A percentile compares a stretch with the other conserved stretches of the same genome.
These are phyloP conservation scores for Ophonus ardosiacus DNA, from an alignment of 2,888 invertebrate species.

Conservation along the genomic window DNA sequence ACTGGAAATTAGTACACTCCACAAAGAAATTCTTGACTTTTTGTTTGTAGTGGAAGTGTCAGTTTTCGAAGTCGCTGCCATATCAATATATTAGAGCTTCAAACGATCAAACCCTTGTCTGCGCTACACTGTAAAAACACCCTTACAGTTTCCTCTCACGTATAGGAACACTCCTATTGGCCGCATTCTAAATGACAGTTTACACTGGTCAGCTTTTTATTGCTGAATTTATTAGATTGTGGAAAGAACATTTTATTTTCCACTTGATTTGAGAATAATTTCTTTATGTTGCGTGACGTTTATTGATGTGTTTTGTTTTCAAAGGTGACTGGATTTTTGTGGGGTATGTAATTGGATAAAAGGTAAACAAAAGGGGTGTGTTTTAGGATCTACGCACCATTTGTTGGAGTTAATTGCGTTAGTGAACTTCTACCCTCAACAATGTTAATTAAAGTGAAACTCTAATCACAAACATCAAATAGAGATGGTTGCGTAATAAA, in stretches of 20 bases:
- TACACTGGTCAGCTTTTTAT: conserved; percentile 26
- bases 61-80: conserved; percentile 35
- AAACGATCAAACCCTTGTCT: conserved; percentile 53
- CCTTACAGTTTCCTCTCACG: not conserved
- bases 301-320: conserved; percentile 2
- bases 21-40: conserved; percentile 34
- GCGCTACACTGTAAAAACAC: conserved; percentile 42
- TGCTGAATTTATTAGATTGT: conserved; percentile 23
- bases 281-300: not conserved
- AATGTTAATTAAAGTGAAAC: conserved; percentile 41
- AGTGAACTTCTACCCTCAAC: conserved; percentile 4
- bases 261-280: not conserved
- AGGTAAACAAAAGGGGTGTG: not conserved
- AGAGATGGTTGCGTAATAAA: not conserved
- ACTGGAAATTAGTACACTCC: conserved; percentile 25
- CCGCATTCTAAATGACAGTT: conserved; percentile 22
- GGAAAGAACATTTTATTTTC: conserved; percentile 1
- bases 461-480: not conserved
- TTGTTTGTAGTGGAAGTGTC: conserved; percentile 46
- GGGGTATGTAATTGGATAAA: conserved; percentile 9
- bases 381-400: not conserved
- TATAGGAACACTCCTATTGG: not conserved
- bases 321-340: not conserved
- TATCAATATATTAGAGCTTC: conserved; percentile 44
- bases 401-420: conserved; percentile 21